A percentile compares a stretch with the other conserved stretches of the same genome.
phyloP scores from a whole-genome alignment of 2,797 vertebrate species.

The Falco naumanni region DNA sequence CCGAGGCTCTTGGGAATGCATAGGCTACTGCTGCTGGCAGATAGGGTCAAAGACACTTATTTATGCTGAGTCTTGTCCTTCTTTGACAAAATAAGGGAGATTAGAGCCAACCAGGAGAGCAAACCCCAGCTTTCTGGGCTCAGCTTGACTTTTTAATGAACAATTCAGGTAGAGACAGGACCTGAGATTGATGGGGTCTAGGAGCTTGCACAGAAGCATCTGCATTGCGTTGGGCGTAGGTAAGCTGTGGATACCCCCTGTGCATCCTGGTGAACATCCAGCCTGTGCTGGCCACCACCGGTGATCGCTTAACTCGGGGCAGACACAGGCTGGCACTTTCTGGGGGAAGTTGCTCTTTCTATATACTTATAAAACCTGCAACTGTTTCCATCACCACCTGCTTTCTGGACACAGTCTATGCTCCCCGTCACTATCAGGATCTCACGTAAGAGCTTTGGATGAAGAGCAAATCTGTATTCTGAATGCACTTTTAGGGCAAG shows the following conservation, averaged over 20 bases:
- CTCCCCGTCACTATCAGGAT: background rate
- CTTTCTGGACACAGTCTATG: background rate
- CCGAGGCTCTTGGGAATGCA: background rate
- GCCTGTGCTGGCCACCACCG: background rate
- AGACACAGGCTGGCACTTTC: background rate
- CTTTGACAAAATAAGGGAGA: background rate
- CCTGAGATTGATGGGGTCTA: accelerated
- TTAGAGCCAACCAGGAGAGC: background rate
- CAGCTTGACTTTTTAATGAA: background rate
- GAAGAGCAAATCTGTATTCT: background rate
- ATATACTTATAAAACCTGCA: background rate
- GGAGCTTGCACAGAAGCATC: background rate
- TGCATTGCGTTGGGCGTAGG: background rate
- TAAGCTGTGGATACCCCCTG: background rate
- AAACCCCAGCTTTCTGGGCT: background rate
- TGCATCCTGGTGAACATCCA: background rate
- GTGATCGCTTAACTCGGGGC: background rate
- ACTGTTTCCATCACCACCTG: background rate
- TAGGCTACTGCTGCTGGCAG: background rate
- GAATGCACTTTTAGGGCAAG: background rate
- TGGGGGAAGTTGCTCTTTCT: background rate
- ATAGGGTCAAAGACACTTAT: background rate
- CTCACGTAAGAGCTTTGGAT: background rate
- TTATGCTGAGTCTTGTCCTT: background rate
- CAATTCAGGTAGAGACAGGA: background rate